These are phyloP conservation scores for Aricia artaxerxes DNA, from an alignment of 2,888 invertebrate genomes.

Conservation along the genomic window DNA sequence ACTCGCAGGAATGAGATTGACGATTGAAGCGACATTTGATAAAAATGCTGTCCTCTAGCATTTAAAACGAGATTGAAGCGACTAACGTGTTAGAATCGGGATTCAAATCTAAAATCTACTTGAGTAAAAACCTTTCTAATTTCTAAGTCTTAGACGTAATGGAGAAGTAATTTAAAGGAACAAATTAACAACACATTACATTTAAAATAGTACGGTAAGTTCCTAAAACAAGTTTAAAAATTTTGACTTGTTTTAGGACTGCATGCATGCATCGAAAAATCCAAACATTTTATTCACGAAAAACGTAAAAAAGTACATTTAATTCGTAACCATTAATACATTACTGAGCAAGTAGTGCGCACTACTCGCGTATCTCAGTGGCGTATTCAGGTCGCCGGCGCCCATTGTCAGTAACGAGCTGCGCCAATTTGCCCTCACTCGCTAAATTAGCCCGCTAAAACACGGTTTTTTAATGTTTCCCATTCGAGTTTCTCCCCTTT, in stretches of 20 bases:
- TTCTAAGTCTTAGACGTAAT: no score
- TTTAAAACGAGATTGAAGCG: no score
- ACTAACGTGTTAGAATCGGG: no score
- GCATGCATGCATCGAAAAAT: not conserved
- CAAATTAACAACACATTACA: no score
- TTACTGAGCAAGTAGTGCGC: not conserved
- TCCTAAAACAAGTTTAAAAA: no score
- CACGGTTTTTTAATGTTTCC: slow-evolving; percentile 27
- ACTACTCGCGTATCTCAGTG: slow-evolving; percentile 6
- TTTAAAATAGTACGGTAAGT: no score
- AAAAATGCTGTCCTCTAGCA: no score
- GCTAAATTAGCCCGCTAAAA: slow-evolving; percentile 27
- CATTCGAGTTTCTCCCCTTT: slow-evolving; percentile 4
- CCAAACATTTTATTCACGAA: not conserved
- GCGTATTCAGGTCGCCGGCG: slow-evolving; percentile 41
- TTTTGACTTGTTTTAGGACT: not conserved
- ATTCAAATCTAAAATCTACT: no score
- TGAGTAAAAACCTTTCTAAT: no score
- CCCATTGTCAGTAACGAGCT: slow-evolving; percentile 43
- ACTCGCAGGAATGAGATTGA: no score
- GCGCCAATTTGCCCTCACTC: slow-evolving; percentile 24
- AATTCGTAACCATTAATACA: slow-evolving; percentile 12
- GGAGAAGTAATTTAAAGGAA: no score
- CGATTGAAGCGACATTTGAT: no score
- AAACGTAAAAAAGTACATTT: not conserved